Conservation (phyloP, 2,888 invertebrate species). For the Pterostichus madidus region DNA sequence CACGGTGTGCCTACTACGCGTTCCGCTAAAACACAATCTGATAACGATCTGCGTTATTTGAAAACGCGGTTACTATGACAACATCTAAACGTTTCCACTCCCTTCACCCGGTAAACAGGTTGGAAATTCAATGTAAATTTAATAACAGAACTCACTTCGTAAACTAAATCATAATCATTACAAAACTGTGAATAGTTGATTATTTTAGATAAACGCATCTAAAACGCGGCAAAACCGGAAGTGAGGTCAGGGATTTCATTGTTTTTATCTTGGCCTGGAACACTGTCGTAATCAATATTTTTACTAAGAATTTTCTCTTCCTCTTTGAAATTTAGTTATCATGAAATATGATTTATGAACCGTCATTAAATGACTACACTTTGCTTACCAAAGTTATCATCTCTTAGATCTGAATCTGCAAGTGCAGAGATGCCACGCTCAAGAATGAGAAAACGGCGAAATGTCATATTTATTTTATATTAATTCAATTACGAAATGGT, state of each 20-base stretch:
- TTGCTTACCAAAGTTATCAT: no score
- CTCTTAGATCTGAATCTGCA: no score
- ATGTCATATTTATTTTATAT: not conserved
- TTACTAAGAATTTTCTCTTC: constrained; percentile 18
- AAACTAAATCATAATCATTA: constrained; percentile 7
- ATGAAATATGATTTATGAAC: no score
- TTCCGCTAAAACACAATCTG: constrained; percentile 59
- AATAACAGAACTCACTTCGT: constrained; percentile 47
- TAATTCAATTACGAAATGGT: not conserved
- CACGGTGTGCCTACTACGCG: constrained; percentile 52
- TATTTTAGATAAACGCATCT: constrained; percentile 4
- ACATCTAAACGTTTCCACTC: constrained; percentile 62
- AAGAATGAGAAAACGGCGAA: no score
- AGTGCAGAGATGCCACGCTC: no score
- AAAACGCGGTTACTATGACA: constrained; percentile 61
- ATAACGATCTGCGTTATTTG: constrained; percentile 64
- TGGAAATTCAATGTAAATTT: constrained; percentile 51
- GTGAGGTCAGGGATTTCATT: constrained; percentile 23
- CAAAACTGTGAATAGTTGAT: not conserved
- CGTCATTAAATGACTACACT: no score
- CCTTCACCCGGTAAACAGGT: constrained; percentile 44
- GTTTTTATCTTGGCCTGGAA: constrained; percentile 11
- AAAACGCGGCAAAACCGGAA: constrained; percentile 39
- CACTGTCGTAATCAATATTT: constrained; percentile 30
- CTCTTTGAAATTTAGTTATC: not conserved